phyloP scores from a whole-genome alignment of 2,113 vertebrate species.

The Phoenicopterus ruber region DNA sequence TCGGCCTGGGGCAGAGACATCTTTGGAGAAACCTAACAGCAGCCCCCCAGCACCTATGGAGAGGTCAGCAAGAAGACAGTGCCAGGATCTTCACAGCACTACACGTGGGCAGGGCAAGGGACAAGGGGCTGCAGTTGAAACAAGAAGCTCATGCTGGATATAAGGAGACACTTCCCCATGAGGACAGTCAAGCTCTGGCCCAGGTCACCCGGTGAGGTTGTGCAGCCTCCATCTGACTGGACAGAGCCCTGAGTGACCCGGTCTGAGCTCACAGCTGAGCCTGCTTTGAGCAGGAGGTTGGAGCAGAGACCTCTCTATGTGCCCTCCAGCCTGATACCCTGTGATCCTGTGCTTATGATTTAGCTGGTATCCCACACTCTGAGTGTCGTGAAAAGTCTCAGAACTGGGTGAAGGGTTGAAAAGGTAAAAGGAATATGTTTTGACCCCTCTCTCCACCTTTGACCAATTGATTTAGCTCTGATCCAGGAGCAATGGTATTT shows the following conservation, averaged over 20 bases:
- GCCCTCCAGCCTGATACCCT: not conserved
- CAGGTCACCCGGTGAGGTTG: not conserved
- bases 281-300: not conserved
- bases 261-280: not conserved
- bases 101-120: not conserved
- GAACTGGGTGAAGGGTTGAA: not conserved
- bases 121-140: not conserved
- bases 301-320: not conserved
- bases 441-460: not conserved
- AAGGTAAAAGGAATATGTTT: not conserved
- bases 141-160: not conserved
- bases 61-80: not conserved
- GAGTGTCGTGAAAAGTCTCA: not conserved
- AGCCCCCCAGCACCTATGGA: fast-evolving
- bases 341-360: not conserved
- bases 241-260: not conserved
- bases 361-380: not conserved
- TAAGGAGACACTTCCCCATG: not conserved
- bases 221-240: not conserved
- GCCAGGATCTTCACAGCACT: not conserved
- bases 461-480: not conserved
- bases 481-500: not conserved
- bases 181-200: not conserved
- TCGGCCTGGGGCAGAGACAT: not conserved
- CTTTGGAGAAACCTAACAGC: not conserved